A percentile compares a stretch with the other conserved stretches of the same genome.
These are phyloP conservation scores for Premnoplex brunnescens DNA, from an alignment of 2,797 vertebrate genomes.

Conservation along the genomic window DNA sequence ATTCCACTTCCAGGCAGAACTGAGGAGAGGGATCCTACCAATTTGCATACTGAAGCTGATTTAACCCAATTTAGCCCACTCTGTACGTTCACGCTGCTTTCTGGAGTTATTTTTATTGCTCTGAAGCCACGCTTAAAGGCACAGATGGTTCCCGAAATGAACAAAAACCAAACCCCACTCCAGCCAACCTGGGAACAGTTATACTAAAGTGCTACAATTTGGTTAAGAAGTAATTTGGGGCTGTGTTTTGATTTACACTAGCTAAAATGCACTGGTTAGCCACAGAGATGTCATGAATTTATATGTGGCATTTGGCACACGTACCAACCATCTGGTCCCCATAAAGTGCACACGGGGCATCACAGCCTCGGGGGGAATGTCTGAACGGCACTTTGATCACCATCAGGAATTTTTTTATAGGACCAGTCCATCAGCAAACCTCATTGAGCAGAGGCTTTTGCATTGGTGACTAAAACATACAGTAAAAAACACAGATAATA, in stretches of 20 bases:
- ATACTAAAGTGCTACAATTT: neutral
- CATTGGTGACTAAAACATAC: neutral
- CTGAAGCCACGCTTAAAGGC: neutral
- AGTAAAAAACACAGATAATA: neutral
- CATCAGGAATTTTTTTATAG: constrained; percentile 4
- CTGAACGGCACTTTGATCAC: constrained; percentile 7
- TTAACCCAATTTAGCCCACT: neutral
- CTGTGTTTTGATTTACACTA: constrained; percentile 56
- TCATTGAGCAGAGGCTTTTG: neutral
- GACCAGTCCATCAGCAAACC: neutral
- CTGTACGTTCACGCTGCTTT: neutral
- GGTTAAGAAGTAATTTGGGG: constrained; percentile 51
- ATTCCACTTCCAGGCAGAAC: neutral
- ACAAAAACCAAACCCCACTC: constrained; percentile 30
- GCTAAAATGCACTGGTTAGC: constrained; percentile 1
- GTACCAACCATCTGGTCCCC: constrained; percentile 52
- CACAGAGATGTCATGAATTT: constrained; percentile 48
- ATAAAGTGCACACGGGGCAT: neutral
- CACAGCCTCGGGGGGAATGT: neutral
- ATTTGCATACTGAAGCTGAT: neutral
- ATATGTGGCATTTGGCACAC: constrained; percentile 19
- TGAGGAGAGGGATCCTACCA: neutral
- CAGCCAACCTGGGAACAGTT: neutral
- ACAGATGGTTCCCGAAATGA: constrained; percentile 55
- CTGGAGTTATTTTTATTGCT: neutral